Base-by-base conservation (phyloP, 1,140 invertebrate species). In the Cardiocondyla obscurior region DNA sequence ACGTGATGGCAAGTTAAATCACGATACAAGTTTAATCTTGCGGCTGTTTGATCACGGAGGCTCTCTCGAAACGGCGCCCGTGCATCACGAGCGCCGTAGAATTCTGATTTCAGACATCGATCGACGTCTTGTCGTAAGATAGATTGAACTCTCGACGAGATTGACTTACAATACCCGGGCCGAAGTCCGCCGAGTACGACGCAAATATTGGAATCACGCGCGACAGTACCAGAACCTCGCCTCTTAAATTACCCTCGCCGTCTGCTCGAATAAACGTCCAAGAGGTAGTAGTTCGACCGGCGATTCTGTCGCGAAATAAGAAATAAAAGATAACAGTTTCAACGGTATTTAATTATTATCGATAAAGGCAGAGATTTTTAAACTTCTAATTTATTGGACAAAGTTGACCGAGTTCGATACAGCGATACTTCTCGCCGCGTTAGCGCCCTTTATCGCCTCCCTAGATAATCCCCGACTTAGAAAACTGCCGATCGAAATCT, bases 21-120 rank as follows among this genome's bases (percentile, higher is more conserved):
- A 73, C 51, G 70, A 73, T 73, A 73, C 70, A 73, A 39, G 70
- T 73, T 73, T 73, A 73, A 73, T 73, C 70, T 73, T 42, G 51
- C 22, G 51, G 70, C 53, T 73, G 36, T 73, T 73, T 73, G 70
- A 73, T 73, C 70, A 73, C 22, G 70, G 14, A 36, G 51, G 5
- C 49, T 16, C 16, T 69, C 22, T 73, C 16, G 22, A 42, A 73
- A 51, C 51, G 36, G 5, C 5, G 16, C 33, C 33, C 30, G 70
- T 42, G 28, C 51, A 58, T 72, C 70, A 36, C 51, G 51, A 57
- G 70, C 69, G 25, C 33, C 51, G 22, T 39, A 73, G 70, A 73
- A 73, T 58, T 73, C 70, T 73, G 70, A 73, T 73, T 73, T 58
- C 70, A 57, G 51, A 73, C 36, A 73, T 73, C 70, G 51, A 73